Percentiles rank a stretch among this genome's conserved stretches.
Conservation (phyloP, 2,113 vertebrate genomes). For the Orthonyx spaldingii region DNA sequence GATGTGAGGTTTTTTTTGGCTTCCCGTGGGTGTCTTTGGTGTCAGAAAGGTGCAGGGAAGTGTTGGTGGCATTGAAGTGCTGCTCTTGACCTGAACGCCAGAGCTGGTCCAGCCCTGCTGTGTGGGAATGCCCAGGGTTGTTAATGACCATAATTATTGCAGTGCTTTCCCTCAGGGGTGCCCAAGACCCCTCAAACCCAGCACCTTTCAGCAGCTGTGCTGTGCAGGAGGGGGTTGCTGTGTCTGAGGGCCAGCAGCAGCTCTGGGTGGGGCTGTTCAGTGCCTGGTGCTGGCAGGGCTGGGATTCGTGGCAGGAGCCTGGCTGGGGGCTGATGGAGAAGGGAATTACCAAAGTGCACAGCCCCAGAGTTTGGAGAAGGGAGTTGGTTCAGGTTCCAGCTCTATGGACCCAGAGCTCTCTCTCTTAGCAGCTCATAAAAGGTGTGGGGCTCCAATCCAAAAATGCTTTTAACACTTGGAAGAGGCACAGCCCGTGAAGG, state of each 20-base stretch:
- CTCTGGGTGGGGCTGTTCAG: not conserved
- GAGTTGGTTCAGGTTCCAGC: not conserved
- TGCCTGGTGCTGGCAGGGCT: not conserved
- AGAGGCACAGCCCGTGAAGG: not conserved
- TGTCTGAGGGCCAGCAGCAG: too few species aligned
- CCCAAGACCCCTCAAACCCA: not conserved
- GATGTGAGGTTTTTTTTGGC: fast-evolving
- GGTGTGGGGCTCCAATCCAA: conserved; percentile 16
- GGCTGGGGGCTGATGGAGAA: not conserved
- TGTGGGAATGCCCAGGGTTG: not conserved
- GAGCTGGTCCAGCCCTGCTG: not conserved
- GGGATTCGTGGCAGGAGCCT: not conserved
- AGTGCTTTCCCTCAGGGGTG: not conserved
- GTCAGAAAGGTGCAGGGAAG: fast-evolving
- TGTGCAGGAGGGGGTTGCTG: not conserved
- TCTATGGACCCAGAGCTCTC: not conserved
- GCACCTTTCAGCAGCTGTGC: not conserved
- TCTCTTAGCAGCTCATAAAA: not conserved
- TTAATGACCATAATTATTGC: not conserved
- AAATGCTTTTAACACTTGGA: conserved; percentile 29
- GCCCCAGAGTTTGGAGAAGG: not conserved
- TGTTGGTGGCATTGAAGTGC: not conserved
- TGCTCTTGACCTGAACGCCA: not conserved
- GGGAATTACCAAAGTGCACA: not conserved
- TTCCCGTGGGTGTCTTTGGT: fast-evolving